phyloP scores from a whole-genome alignment of 2,113 vertebrate genomes.

The Amphilophus citrinellus region DNA sequence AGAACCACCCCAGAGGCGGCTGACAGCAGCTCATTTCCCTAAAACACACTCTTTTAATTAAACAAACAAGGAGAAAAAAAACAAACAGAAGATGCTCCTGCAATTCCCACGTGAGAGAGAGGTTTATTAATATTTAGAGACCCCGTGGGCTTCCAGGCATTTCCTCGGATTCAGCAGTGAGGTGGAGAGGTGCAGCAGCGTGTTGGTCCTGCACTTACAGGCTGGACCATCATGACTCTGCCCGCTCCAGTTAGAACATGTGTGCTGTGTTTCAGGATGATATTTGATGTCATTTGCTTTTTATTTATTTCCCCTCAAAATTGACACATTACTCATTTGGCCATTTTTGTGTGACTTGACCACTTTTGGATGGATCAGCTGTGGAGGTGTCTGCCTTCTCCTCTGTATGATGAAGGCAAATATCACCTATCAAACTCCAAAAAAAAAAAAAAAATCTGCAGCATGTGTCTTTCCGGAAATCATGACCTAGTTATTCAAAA shows the following conservation, averaged over 20 bases:
- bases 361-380: neutral
- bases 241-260: neutral
- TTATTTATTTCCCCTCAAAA: no score
- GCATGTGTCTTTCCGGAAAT: neutral
- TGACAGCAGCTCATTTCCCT: slow-evolving; percentile 68
- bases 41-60: slow-evolving; percentile 81
- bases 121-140: slow-evolving; percentile 78
- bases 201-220: slow-evolving; percentile 5
- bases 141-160: slow-evolving; percentile 56
- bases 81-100: slow-evolving; percentile 40
- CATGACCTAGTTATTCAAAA: neutral
- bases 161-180: slow-evolving; percentile 31
- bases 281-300: neutral
- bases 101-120: slow-evolving; percentile 66
- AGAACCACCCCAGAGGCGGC: slow-evolving; percentile 59
- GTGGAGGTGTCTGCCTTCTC: neutral
- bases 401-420: neutral
- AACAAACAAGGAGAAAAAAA: slow-evolving; percentile 68
- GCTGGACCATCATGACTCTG: no score
- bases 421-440: neutral
- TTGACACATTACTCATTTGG: neutral
- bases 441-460: neutral
- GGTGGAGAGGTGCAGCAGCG: slow-evolving; percentile 6
- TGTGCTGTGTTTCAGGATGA: neutral
- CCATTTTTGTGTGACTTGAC: neutral